Conservation (phyloP, 2,888 invertebrate species). For the Drosophila birchii region DNA sequence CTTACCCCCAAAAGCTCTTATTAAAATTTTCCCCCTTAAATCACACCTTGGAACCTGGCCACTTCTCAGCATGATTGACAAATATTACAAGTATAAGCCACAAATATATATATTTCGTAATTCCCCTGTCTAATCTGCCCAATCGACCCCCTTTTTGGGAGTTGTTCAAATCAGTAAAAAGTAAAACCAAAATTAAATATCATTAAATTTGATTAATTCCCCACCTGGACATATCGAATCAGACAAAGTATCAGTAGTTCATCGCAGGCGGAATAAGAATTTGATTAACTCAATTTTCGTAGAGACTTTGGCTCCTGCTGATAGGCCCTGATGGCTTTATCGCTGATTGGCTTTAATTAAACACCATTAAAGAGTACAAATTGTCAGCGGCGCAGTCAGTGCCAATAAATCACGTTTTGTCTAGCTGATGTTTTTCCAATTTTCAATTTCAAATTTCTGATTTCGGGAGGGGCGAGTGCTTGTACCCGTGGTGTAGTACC, state of each 20-base stretch:
- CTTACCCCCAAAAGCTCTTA: background rate
- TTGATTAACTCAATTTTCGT: slow-evolving; percentile 66
- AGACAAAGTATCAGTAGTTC: slow-evolving; percentile 26
- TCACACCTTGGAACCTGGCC: slow-evolving; percentile 8
- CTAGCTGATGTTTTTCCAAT: slow-evolving; percentile 73
- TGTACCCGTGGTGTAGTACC: slow-evolving; percentile 25
- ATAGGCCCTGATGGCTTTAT: slow-evolving; percentile 65
- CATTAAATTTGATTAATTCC: slow-evolving; percentile 77
- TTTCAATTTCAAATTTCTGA: slow-evolving; percentile 55
- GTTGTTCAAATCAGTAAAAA: slow-evolving; percentile 9
- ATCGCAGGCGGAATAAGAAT: slow-evolving; percentile 44
- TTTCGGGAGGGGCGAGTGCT: slow-evolving; percentile 33
- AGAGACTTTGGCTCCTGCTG: slow-evolving; percentile 65
- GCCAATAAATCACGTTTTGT: slow-evolving; percentile 75
- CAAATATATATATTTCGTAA: slow-evolving; percentile 27
- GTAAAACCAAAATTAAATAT: slow-evolving; percentile 71
- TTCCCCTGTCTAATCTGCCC: slow-evolving; percentile 23
- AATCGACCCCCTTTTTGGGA: slow-evolving; percentile 3
- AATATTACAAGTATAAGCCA: slow-evolving; percentile 41
- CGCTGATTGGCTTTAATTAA: slow-evolving; percentile 80
- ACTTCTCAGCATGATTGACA: slow-evolving; percentile 49
- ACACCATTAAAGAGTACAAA: slow-evolving; percentile 76
- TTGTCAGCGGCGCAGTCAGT: slow-evolving; percentile 64
- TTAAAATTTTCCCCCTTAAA: background rate
- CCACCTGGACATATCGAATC: slow-evolving; percentile 68